phyloP scores from a whole-genome alignment of 2,888 invertebrate species.

The Scotopteryx bipunctaria region DNA sequence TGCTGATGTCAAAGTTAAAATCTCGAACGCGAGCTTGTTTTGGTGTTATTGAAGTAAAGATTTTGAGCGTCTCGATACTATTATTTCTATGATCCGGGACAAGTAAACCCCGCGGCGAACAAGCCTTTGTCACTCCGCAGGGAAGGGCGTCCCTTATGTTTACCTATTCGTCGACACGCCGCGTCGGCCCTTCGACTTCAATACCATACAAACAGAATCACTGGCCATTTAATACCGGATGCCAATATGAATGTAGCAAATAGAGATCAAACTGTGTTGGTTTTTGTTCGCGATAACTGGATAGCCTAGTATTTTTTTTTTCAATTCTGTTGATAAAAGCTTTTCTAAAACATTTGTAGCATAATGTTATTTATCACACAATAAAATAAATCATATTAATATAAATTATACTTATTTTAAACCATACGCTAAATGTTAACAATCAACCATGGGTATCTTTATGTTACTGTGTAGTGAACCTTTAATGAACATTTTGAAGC shows the following conservation, averaged over 20 bases:
- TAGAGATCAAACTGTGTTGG: conserved; percentile 31
- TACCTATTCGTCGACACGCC: conserved; percentile 56
- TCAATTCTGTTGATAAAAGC: background rate
- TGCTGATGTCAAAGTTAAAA: background rate
- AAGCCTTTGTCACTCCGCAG: conserved; percentile 56
- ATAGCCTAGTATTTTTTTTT: background rate
- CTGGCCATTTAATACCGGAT: conserved; percentile 38
- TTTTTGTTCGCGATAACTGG: conserved; percentile 14
- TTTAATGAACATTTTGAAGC: conserved; percentile 33
- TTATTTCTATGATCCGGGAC: conserved; percentile 9
- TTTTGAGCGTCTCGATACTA: background rate
- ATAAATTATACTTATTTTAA: too few species aligned
- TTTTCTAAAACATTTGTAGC: background rate
- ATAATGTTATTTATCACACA: too few species aligned
- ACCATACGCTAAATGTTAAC: too few species aligned
- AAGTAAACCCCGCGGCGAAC: conserved; percentile 53
- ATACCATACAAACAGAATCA: conserved; percentile 47
- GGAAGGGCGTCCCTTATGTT: conserved; percentile 56
- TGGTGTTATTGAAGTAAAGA: background rate
- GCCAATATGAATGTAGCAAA: conserved; percentile 33
- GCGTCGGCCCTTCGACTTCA: conserved; percentile 54
- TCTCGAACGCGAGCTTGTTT: background rate
- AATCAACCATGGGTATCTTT: too few species aligned
- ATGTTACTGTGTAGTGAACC: too few species aligned
- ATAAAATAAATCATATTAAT: too few species aligned